Evolutionary conservation across 2,113 vertebrate genomes (phyloP).

Genomic region (Megaceryle maxima): DNA sequence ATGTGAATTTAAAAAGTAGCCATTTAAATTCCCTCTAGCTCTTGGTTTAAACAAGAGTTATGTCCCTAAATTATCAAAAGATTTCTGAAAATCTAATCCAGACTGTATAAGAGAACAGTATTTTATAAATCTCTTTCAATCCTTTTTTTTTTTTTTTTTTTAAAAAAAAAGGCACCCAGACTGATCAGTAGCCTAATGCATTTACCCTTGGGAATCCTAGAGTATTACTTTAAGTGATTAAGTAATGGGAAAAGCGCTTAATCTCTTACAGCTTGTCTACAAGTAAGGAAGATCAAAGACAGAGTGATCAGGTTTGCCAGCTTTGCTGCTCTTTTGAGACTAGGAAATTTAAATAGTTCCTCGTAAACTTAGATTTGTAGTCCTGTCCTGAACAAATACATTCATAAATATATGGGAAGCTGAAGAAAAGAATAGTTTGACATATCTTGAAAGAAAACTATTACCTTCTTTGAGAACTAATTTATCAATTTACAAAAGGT

Average conservation of each 20-base stretch:
- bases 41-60: neutral
- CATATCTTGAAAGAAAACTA: neutral
- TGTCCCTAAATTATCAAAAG: neutral
- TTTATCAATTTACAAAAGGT: neutral
- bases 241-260: constrained; percentile 27
- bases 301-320: neutral
- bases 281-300: constrained; percentile 30
- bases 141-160: no score
- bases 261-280: constrained; percentile 35
- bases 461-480: neutral
- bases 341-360: neutral
- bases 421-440: neutral
- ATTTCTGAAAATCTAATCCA: neutral
- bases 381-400: neutral
- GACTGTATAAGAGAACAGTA: neutral
- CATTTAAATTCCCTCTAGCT: neutral
- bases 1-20: neutral
- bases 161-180: neutral
- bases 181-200: constrained; percentile 25
- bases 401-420: neutral
- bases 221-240: constrained; percentile 19
- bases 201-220: neutral
- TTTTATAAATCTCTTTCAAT: neutral
- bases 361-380: neutral
- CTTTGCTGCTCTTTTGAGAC: constrained; percentile 35